A percentile compares a stretch with the other conserved stretches of the same genome.
Evolutionary conservation across 2,888 invertebrate species (phyloP).

Genomic region (Choristoneura rosaceana): DNA sequence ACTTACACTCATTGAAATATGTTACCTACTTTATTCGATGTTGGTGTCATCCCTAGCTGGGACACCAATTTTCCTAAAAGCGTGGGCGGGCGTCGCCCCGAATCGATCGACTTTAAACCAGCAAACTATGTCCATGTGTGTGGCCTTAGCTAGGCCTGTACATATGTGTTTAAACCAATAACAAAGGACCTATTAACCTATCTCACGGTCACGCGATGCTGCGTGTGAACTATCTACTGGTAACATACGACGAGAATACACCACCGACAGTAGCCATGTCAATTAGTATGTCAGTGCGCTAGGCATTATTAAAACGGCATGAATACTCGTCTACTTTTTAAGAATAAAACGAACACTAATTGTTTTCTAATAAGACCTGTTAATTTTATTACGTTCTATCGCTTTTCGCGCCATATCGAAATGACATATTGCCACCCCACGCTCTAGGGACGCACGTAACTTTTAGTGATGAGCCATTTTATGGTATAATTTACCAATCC

Average conservation of each 20-base stretch:
- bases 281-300: too few relatives aligned
- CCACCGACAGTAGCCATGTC: neutral
- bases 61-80: slow-evolving; percentile 28
- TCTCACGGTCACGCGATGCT: slow-evolving; percentile 34
- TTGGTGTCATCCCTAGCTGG: slow-evolving; percentile 13
- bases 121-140: neutral
- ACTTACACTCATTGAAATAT: too few relatives aligned
- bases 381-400: too few relatives aligned
- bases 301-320: too few relatives aligned
- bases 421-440: too few relatives aligned
- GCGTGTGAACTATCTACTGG: slow-evolving; percentile 27
- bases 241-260: neutral
- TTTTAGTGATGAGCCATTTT: too few relatives aligned
- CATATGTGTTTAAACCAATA: neutral
- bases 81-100: slow-evolving; percentile 37
- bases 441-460: too few relatives aligned
- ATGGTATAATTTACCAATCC: too few relatives aligned
- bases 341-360: too few relatives aligned
- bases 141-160: neutral
- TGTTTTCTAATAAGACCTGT: too few relatives aligned
- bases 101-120: slow-evolving; percentile 32
- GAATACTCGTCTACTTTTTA: too few relatives aligned
- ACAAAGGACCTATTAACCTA: slow-evolving; percentile 25
- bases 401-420: too few relatives aligned
- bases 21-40: neutral